Evolutionary conservation across 2,113 vertebrate genomes (phyloP).

Genomic region (Verasper variegatus): DNA sequence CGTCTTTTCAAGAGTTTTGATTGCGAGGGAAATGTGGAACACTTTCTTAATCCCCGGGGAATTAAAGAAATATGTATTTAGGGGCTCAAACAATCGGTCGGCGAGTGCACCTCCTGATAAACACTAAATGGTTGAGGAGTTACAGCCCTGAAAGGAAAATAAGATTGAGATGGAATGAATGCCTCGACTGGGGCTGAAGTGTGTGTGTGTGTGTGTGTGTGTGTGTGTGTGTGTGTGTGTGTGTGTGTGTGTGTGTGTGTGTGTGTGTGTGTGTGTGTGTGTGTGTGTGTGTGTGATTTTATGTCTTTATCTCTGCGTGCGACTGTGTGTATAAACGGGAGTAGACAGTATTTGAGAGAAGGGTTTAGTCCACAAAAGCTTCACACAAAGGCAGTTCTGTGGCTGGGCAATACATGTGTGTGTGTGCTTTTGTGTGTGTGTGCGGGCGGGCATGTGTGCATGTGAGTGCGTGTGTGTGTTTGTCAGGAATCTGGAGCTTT

Average conservation of each 20-base stretch:
- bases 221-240: conserved; percentile 42
- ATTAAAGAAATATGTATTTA: conserved; percentile 74
- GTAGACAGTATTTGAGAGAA: conserved; percentile 40
- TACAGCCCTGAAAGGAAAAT: conserved; percentile 63
- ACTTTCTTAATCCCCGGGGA: conserved; percentile 71
- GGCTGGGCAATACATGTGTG: conserved; percentile 21
- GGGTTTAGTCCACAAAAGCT: conserved; percentile 64
- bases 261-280: conserved; percentile 38
- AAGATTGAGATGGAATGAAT: conserved; percentile 64
- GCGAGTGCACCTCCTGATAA: conserved; percentile 69
- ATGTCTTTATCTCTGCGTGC: conserved; percentile 44
- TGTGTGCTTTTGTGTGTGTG: background rate
- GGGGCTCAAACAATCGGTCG: conserved; percentile 62
- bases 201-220: conserved; percentile 30
- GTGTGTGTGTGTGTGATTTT: conserved; percentile 30
- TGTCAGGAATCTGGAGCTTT: conserved; percentile 21
- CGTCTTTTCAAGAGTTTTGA: conserved; percentile 57
- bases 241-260: conserved; percentile 44
- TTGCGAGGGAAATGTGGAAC: conserved; percentile 56
- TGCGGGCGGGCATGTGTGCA: background rate
- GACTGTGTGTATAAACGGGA: conserved; percentile 43
- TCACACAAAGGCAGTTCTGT: conserved; percentile 52
- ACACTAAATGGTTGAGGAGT: conserved; percentile 67
- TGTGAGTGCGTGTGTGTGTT: conserved; percentile 22
- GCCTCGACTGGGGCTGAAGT: conserved; percentile 35